phyloP scores from a whole-genome alignment of 2,888 invertebrate species.

The Hydroisotoma schaefferi region DNA sequence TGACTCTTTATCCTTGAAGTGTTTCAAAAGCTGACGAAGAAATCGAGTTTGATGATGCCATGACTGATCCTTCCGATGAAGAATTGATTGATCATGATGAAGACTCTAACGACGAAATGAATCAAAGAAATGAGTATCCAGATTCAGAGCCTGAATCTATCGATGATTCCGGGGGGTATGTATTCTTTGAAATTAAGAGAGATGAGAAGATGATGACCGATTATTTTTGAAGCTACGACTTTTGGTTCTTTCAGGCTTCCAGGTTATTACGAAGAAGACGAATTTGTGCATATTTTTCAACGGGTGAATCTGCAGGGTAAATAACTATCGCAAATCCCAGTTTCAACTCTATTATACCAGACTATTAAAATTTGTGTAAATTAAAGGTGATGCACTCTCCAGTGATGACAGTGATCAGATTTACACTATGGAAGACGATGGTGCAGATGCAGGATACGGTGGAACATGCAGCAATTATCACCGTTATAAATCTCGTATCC shows the following conservation, averaged over 20 bases:
- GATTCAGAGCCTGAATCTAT: slow-evolving; percentile 57
- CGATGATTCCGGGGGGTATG: not conserved
- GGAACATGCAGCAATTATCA: slow-evolving; percentile 14
- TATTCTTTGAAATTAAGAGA: not conserved
- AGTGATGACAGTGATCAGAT: slow-evolving; percentile 28
- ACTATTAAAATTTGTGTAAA: not conserved
- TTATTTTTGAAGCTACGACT: no score
- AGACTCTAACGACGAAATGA: slow-evolving; percentile 75
- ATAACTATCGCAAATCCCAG: no score
- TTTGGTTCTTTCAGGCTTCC: not conserved
- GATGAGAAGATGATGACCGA: no score
- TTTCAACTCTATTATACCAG: not conserved
- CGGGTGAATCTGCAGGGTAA: not conserved
- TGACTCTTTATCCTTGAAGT: slow-evolving; percentile 12
- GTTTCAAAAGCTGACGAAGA: slow-evolving; percentile 26
- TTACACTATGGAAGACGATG: slow-evolving; percentile 29
- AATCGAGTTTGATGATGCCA: slow-evolving; percentile 10
- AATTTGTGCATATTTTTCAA: not conserved
- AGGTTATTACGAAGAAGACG: not conserved
- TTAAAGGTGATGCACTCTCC: slow-evolving; percentile 19
- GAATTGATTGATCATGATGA: no score
- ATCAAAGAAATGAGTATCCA: slow-evolving; percentile 75
- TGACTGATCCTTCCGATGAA: slow-evolving; percentile 50
- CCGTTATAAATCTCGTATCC: slow-evolving; percentile 17
- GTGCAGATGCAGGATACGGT: slow-evolving; percentile 9